Evolutionary conservation across 2,888 invertebrate genomes (phyloP), one percentile per base, ranked within the genome.

Genomic region (Drosophila quasianomalipes): DNA sequence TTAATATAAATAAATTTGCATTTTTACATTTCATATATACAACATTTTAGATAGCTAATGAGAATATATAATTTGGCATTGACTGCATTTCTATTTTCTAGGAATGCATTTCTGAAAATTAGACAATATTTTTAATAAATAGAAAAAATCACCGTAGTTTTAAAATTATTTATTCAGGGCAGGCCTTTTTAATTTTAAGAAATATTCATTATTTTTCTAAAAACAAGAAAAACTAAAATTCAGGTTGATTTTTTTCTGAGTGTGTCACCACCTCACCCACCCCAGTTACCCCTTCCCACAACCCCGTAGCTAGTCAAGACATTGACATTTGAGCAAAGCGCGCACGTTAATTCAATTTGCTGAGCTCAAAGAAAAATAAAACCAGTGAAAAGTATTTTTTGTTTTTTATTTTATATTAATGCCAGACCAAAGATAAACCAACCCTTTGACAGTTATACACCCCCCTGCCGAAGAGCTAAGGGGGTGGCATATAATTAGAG

Each of bases 401-500:
- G 22, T 16, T 47, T 47, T 47, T 47, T 47, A 16, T 47, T 26
- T 16, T 2, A 26, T 16, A 47, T 47, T 80, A 83, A 81, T 87
- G 76, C 87, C 86, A 70, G 60, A 60, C 66, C 67, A 74, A 73
- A 79, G 79, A 77, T 77, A 87, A 81, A 76, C 61, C 82, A 81
- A 91, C 91, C 90, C 87, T 85, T 88, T 89, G 72, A 74, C 61
- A 41, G 47, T 16, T 47, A 7, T 22, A 19, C 37, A 31, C 39
- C 26, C 35, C 30, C 1, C 5, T 14, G 12, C 12, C 0, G 19
- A 26, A 14, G 10, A 31, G 64, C 51, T 49, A 31, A 44, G 52
- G 33, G 31, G 59, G 91, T 79, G 92, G 92, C 83, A 88, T 83
- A 82, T 92, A 92, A 92, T 92, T 92, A 92, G 47, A 47, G 91